Conservation (phyloP, 2,113 vertebrate species). For the Felis chaus region DNA sequence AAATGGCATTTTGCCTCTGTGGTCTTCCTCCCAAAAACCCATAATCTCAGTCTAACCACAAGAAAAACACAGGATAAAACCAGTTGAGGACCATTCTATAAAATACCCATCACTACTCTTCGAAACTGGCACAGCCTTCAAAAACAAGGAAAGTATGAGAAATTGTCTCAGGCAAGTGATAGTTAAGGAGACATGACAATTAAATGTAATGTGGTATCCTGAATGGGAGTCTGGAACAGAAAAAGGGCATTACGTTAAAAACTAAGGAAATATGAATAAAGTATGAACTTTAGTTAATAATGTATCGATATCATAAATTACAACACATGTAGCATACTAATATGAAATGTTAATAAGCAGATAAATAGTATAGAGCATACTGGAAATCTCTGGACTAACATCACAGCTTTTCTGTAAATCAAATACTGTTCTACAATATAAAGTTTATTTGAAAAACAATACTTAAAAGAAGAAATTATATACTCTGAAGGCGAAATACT, state of each 20-base stretch:
- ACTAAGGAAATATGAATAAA: neutral
- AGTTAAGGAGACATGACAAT: neutral
- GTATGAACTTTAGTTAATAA: neutral
- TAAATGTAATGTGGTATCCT: neutral
- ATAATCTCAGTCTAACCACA: neutral
- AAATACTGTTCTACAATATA: neutral
- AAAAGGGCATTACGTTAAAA: neutral
- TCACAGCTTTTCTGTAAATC: neutral
- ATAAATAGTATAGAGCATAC: neutral
- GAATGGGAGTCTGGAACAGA: neutral
- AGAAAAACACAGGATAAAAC: neutral
- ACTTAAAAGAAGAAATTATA: neutral
- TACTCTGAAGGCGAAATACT: neutral
- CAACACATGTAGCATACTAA: neutral
- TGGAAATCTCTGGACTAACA: neutral
- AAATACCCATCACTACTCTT: neutral
- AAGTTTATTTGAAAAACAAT: conserved; percentile 23
- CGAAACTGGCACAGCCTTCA: neutral
- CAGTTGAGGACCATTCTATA: neutral
- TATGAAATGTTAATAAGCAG: neutral
- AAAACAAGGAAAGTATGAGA: neutral
- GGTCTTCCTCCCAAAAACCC: neutral
- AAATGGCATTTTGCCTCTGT: neutral
- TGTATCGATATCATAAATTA: neutral
- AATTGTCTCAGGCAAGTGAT: neutral